phyloP scores from a whole-genome alignment of 2,113 vertebrate genomes.

The Chloropsis hardwickii region DNA sequence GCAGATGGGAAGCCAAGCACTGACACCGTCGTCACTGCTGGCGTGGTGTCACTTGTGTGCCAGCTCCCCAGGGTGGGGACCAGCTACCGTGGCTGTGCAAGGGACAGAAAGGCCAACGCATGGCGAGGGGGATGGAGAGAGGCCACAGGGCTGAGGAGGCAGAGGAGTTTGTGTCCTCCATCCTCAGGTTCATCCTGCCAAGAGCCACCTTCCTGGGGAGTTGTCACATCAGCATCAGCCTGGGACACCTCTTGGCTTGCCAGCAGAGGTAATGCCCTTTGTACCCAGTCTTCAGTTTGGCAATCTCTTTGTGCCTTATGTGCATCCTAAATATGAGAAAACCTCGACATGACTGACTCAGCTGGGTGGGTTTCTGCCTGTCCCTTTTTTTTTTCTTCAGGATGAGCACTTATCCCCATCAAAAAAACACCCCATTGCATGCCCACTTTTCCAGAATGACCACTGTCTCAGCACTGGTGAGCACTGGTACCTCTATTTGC shows the following conservation, averaged over 20 bases:
- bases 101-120: neutral
- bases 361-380: neutral
- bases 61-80: neutral
- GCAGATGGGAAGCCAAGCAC: slow-evolving; percentile 19
- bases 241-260: neutral
- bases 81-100: neutral
- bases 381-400: neutral
- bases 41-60: neutral
- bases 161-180: neutral
- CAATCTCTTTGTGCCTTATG: neutral
- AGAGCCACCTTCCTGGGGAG: neutral
- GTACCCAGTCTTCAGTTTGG: neutral
- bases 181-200: neutral
- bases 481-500: neutral
- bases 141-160: neutral
- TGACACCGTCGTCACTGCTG: neutral
- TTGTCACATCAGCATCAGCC: neutral
- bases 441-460: neutral
- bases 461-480: rapidly evolving
- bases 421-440: neutral
- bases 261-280: rapidly evolving
- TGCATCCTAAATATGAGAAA: neutral
- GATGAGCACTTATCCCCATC: neutral
- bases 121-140: neutral
- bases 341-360: neutral